phyloP scores from a whole-genome alignment of 2,113 vertebrate species.

The Osmerus eperlanus region DNA sequence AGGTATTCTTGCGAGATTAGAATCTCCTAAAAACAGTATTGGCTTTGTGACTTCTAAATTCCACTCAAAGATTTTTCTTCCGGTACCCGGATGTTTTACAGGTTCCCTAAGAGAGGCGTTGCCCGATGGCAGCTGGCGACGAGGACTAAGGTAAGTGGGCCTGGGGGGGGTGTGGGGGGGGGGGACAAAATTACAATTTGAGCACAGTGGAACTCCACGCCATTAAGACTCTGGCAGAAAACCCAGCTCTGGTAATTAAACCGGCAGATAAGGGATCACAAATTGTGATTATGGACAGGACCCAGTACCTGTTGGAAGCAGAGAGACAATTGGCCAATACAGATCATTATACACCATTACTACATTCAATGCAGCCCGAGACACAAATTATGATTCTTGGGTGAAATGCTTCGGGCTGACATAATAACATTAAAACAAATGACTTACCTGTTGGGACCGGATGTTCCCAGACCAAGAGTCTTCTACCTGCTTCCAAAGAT shows the following conservation, averaged over 20 bases:
- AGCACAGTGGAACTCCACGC: too few species aligned
- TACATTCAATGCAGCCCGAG: background rate
- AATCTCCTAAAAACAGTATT: too few species aligned
- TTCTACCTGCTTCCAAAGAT: background rate
- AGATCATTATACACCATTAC: background rate
- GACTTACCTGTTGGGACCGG: background rate
- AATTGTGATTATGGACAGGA: background rate
- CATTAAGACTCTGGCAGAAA: background rate
- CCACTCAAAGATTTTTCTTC: too few species aligned
- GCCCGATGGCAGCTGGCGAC: too few species aligned
- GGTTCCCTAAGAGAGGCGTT: too few species aligned
- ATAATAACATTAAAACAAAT: background rate
- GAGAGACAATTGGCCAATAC: background rate
- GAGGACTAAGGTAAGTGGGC: too few species aligned
- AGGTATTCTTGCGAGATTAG: too few species aligned
- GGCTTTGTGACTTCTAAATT: too few species aligned
- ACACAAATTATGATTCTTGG: background rate
- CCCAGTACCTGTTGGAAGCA: background rate
- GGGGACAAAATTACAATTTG: too few species aligned
- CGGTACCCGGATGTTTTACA: too few species aligned
- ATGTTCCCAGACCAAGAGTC: background rate
- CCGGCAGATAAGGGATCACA: too few species aligned
- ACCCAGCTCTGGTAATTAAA: background rate
- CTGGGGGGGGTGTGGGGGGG: too few species aligned
- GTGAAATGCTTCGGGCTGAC: background rate